Percentiles rank a stretch among this genome's conserved stretches.
Conservation (phyloP, 2,888 invertebrate species). For the Dinocampus coccinellae region DNA sequence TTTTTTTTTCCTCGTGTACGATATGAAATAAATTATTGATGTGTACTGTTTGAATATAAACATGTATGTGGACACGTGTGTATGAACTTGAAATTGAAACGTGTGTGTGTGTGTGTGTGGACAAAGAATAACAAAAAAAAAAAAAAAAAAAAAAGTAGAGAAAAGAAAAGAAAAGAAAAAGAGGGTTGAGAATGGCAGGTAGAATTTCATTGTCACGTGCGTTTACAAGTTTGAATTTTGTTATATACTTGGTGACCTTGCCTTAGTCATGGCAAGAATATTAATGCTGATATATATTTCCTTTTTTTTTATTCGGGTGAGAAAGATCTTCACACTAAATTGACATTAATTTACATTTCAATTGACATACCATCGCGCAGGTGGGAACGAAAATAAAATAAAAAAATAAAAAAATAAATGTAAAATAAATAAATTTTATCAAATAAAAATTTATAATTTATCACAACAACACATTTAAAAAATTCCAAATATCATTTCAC, state of each 20-base stretch:
- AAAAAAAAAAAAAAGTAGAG: no score
- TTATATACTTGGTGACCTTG: not conserved
- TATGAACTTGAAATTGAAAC: not conserved
- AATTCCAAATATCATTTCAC: not conserved
- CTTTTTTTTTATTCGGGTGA: no score
- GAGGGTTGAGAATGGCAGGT: not conserved
- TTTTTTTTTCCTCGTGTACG: no score
- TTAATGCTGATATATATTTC: not conserved
- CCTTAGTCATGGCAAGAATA: not conserved
- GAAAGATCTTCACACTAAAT: not conserved
- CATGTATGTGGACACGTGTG: no score
- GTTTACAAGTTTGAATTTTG: not conserved
- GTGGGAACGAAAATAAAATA: no score
- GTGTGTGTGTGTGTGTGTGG: not conserved
- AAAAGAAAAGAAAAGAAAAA: not conserved
- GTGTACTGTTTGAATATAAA: no score
- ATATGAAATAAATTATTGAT: no score
- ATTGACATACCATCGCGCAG: not conserved
- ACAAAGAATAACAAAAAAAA: no score
- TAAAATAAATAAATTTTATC: not conserved
- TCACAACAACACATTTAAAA: not conserved
- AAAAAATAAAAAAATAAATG: no score
- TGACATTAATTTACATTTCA: conserved; percentile 5
- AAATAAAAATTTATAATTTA: not conserved
- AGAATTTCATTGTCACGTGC: not conserved